phyloP scores from a whole-genome alignment of 2,797 vertebrate species.

The Peromyscus attwateri region DNA sequence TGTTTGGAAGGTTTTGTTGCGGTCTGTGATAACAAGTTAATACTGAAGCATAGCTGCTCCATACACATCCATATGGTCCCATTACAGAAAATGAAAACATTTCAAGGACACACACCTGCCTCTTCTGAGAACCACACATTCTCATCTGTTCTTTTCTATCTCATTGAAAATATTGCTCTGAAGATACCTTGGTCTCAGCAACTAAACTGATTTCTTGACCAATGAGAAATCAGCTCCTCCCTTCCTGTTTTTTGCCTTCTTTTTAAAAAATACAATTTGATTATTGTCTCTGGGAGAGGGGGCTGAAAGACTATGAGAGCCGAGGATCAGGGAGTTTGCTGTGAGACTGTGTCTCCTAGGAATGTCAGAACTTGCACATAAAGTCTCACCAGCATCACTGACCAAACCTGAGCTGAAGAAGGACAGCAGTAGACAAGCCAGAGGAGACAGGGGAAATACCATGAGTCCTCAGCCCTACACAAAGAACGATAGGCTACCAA shows the following conservation, averaged over 20 bases:
- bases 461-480: background rate
- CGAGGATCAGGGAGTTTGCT: background rate
- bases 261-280: background rate
- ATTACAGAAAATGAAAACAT: background rate
- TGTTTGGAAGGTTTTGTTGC: slow-evolving; percentile 10
- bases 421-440: background rate
- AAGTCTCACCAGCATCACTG: background rate
- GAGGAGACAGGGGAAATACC: background rate
- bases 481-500: background rate
- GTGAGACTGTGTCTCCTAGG: background rate
- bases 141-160: background rate
- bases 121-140: background rate
- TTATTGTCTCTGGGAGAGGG: background rate
- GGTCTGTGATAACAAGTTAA: slow-evolving; percentile 3
- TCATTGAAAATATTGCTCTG: slow-evolving; percentile 23
- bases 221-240: background rate
- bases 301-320: background rate
- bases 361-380: background rate
- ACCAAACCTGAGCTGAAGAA: background rate
- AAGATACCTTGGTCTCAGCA: background rate
- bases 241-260: background rate
- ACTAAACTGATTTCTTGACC: background rate
- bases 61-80: background rate
- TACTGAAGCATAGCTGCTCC: background rate
- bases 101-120: background rate